These are phyloP conservation scores for Drosophila percnosoma DNA, from an alignment of 2,888 invertebrate species.

Conservation along the genomic window DNA sequence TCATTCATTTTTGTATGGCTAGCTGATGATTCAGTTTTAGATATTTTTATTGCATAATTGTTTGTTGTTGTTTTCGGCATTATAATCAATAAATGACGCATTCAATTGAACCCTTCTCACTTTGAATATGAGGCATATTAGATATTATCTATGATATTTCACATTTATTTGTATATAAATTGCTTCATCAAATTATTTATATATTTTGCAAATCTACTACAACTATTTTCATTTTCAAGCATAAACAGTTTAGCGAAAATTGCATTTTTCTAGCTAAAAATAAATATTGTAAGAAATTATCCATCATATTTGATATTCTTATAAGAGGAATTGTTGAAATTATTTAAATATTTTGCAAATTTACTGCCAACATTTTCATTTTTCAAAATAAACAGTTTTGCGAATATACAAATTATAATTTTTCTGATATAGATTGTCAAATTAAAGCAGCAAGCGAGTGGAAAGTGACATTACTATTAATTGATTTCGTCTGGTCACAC, in stretches of 20 bases:
- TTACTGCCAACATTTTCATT: neutral
- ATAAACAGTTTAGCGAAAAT: no score
- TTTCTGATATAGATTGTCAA: neutral
- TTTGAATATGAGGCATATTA: neutral
- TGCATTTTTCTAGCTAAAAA: no score
- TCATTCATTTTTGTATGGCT: neutral
- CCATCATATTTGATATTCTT: neutral
- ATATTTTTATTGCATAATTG: conserved; percentile 1
- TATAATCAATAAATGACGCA: conserved; percentile 21
- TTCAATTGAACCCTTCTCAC: neutral
- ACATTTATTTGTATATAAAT: no score
- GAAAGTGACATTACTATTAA: neutral
- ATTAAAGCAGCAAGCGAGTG: neutral
- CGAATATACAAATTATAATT: neutral
- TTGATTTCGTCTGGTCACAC: neutral
- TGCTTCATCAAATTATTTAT: no score
- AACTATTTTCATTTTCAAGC: no score
- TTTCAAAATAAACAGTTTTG: neutral
- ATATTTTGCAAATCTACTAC: no score
- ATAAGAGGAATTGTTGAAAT: neutral
- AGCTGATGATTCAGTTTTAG: conserved; percentile 38
- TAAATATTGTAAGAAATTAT: neutral
- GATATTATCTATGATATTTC: no score
- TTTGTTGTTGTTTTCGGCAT: conserved; percentile 19
- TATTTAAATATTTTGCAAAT: neutral